Percentiles rank a stretch among this genome's conserved stretches.
Evolutionary conservation across 2,888 invertebrate species (phyloP).

Genomic region (Spisula subtruncata): DNA sequence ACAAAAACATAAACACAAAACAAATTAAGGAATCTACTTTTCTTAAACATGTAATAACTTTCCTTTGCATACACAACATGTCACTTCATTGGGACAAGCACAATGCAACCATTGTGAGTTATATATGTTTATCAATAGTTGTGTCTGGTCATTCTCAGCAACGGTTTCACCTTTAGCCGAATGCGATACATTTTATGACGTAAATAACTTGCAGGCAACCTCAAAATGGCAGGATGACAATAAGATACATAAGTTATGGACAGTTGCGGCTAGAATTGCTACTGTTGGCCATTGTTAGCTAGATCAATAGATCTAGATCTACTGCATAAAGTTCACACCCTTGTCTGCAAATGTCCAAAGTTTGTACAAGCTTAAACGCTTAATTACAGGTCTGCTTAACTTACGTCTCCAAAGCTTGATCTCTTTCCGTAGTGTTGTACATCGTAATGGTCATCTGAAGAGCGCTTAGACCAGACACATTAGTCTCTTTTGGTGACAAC

Average conservation of each 20-base stretch:
- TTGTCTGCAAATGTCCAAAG: not conserved
- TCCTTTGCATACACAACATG: too few species aligned
- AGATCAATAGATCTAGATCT: too few species aligned
- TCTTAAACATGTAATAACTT: too few species aligned
- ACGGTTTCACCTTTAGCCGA: too few species aligned
- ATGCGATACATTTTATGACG: not conserved
- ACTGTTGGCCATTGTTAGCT: too few species aligned
- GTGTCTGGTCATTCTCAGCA: too few species aligned
- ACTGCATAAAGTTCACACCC: not conserved
- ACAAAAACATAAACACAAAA: too few species aligned
- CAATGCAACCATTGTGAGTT: too few species aligned
- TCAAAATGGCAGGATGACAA: not conserved
- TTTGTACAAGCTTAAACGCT: not conserved
- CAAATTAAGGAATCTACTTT: too few species aligned
- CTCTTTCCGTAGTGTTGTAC: not conserved
- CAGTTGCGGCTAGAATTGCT: not conserved
- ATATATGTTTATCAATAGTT: too few species aligned
- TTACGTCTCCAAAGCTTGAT: not conserved
- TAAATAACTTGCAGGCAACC: not conserved
- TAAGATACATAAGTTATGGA: not conserved
- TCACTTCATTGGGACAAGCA: too few species aligned
- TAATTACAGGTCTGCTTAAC: not conserved
- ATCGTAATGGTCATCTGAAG: not conserved
- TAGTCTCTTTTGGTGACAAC: not conserved
- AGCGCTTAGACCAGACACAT: not conserved